Base-by-base conservation (phyloP, 2,797 vertebrate species). In the Phataginus tetradactyla region DNA sequence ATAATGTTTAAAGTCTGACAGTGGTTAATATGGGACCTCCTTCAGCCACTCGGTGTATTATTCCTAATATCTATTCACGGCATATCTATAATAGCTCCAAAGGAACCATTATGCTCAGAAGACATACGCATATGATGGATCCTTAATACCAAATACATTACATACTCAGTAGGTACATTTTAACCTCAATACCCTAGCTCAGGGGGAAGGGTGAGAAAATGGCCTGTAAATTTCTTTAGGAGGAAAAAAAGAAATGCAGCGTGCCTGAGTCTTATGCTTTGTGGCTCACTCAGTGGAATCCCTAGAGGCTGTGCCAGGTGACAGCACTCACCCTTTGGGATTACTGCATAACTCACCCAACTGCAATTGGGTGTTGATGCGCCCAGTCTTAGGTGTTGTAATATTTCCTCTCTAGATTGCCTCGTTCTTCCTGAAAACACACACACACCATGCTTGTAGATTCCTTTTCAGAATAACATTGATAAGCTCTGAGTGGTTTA, bases 31-130 rank as follows among this genome's bases (percentile, higher is more conserved):
- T 13, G 34, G 86, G 97, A 93, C 97, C 89, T 39, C 61, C 91
- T 94, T 96, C 59, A 97, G 78, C 63, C 87, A 94, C 75, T 94
- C 93, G 94, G 96, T 97, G 96, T 95, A 94, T 97, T 97, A 96
- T 96, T 97, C 75, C 95, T 96, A 89, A 92, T 96, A 96, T 97
- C 89, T 94, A 59, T 96, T 98, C 95, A 88, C 77, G 10, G 86
- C 69, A 66, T 80, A 96, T 57, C 96, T 96, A 29, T 95, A 98
- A 97, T 90, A 55, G 59, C 77, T 98, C 96, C 14, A 32, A 87
- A 94, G 97, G 96, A 98, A 91, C 83, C 75, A 78, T 98, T 95
- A 85, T 91, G 84, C 86, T 96, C 29, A 80, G 94, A 93, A 97
- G 95, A 90, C 71, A 15, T 14, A 51, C 37, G 18, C 11, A 1